phyloP scores from a whole-genome alignment of 2,888 invertebrate genomes.

The Auanema sp. region DNA sequence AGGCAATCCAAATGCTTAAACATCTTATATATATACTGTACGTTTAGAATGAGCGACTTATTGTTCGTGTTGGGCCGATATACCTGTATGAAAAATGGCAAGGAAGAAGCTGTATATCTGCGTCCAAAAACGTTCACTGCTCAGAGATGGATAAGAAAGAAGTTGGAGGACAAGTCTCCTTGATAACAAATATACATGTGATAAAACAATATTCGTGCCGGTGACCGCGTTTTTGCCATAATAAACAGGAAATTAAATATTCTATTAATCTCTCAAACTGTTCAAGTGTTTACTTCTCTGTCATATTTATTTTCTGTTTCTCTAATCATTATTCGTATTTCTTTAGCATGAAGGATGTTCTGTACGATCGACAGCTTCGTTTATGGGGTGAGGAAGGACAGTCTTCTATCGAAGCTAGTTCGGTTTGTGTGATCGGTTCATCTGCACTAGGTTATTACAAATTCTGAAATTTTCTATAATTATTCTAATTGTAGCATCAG shows the following conservation, averaged over 20 bases:
- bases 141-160: conserved; percentile 37
- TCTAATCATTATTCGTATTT: not conserved
- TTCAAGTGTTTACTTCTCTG: not conserved
- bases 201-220: too few species aligned
- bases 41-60: conserved; percentile 48
- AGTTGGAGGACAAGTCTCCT: conserved; percentile 14
- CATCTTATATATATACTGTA: not conserved
- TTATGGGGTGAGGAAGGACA: conserved; percentile 99
- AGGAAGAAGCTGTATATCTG: conserved; percentile 45
- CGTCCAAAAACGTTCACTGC: conserved; percentile 42
- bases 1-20: conserved; percentile 64
- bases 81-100: conserved; percentile 45
- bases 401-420: conserved; percentile 80
- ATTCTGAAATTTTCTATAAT: not conserved
- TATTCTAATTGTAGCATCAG: conserved; percentile 70
- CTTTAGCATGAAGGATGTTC: conserved; percentile 29
- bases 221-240: not conserved
- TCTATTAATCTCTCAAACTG: not conserved
- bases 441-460: conserved; percentile 28
- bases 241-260: not conserved
- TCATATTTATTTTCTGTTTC: not conserved
- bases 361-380: conserved; percentile 79
- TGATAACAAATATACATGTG: not conserved
- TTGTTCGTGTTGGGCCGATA: conserved; percentile 55
- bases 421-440: conserved; percentile 79